These are phyloP conservation scores for Neogale vison DNA, from an alignment of 2,113 vertebrate species.

Conservation along the genomic window DNA sequence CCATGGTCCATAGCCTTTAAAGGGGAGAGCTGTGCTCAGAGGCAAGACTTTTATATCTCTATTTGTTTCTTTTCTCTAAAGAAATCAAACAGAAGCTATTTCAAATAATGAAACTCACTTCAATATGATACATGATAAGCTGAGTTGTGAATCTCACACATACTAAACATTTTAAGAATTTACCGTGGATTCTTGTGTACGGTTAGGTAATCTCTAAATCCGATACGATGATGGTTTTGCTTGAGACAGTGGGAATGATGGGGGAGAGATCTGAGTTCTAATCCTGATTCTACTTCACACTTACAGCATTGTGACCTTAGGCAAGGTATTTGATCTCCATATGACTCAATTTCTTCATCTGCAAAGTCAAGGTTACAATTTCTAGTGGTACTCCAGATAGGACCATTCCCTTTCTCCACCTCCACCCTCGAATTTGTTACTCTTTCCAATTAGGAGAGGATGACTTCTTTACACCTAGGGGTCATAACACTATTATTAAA, in stretches of 20 bases:
- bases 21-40: slow-evolving; percentile 78
- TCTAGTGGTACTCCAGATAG: background rate
- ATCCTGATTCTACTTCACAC: background rate
- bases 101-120: slow-evolving; percentile 68
- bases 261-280: background rate
- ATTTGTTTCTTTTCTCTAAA: slow-evolving; percentile 74
- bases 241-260: background rate
- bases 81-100: slow-evolving; percentile 38
- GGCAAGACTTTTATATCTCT: slow-evolving; percentile 74
- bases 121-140: background rate
- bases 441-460: background rate
- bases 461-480: background rate
- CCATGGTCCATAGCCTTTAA: slow-evolving; percentile 78
- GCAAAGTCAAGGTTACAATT: background rate
- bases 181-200: background rate
- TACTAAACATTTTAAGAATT: background rate
- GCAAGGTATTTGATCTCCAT: slow-evolving; percentile 39
- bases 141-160: background rate
- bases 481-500: background rate
- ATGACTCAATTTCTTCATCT: slow-evolving; percentile 21
- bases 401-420: background rate
- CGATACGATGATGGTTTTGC: no score
- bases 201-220: background rate
- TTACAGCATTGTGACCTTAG: background rate
- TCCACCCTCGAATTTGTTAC: background rate